A percentile compares a stretch with the other conserved stretches of the same genome.
phyloP scores from a whole-genome alignment of 2,888 invertebrate genomes.

The Pandemis cinnamomeana region DNA sequence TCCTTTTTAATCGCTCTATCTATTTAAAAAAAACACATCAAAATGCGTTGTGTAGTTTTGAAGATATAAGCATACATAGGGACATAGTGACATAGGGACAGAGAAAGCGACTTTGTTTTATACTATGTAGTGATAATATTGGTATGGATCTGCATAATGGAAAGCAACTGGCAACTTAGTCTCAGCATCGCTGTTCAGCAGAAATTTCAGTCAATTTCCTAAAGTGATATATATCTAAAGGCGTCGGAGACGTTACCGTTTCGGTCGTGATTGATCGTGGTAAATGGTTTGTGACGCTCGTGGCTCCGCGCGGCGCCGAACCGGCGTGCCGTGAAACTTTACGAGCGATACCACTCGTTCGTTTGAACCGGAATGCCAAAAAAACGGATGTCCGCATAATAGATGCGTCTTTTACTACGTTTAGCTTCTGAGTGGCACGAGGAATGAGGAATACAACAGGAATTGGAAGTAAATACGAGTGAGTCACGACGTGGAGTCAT shows the following conservation, averaged over 20 bases:
- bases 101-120: too few relatives aligned
- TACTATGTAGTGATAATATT: too few relatives aligned
- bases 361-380: not conserved
- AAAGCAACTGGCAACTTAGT: conserved; percentile 34
- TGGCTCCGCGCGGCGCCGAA: conserved; percentile 57
- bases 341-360: conserved; percentile 51
- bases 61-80: too few relatives aligned
- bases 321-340: conserved; percentile 68
- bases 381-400: conserved; percentile 26
- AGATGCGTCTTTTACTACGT: conserved; percentile 6
- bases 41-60: too few relatives aligned
- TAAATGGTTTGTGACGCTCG: conserved; percentile 69
- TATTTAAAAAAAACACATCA: too few relatives aligned
- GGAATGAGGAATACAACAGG: not conserved
- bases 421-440: not conserved
- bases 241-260: conserved; percentile 58
- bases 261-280: conserved; percentile 71
- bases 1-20: too few relatives aligned
- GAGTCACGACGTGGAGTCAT: not conserved
- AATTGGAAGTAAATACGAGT: conserved; percentile 2
- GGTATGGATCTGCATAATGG: not conserved
- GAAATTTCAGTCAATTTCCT: conserved; percentile 67
- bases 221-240: conserved; percentile 68
- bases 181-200: conserved; percentile 54
- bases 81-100: too few relatives aligned